These are phyloP conservation scores for Agrilus planipennis DNA, from an alignment of 1,140 invertebrate species.

Conservation along the genomic window DNA sequence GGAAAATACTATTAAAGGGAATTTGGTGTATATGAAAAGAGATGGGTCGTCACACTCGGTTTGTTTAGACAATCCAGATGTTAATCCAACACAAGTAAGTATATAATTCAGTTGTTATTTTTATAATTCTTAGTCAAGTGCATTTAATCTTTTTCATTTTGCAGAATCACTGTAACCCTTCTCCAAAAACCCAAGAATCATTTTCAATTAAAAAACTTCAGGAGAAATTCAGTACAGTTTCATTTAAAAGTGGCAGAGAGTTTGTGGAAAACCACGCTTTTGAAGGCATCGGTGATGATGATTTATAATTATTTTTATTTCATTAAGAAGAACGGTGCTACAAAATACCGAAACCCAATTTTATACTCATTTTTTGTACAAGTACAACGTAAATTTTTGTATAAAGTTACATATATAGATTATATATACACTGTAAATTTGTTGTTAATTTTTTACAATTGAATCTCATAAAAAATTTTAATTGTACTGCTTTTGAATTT, in stretches of 20 bases:
- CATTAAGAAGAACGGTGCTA: background rate
- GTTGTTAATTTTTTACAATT: too few species aligned
- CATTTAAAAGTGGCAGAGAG: conserved; percentile 48
- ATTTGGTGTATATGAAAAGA: conserved; percentile 39
- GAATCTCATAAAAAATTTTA: too few species aligned
- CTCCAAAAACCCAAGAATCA: conserved; percentile 25
- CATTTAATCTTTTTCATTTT: conserved; percentile 5
- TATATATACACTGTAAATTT: too few species aligned
- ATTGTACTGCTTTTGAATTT: too few species aligned
- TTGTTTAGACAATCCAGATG: conserved; percentile 26
- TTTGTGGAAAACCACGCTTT: conserved; percentile 80
- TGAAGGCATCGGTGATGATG: conserved; percentile 82
- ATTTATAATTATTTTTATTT: conserved; percentile 43
- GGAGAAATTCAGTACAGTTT: conserved; percentile 45
- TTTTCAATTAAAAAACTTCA: conserved; percentile 44
- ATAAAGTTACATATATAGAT: too few species aligned
- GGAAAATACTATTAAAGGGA: conserved; percentile 19
- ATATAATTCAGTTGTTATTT: background rate
- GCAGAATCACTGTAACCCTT: conserved; percentile 4
- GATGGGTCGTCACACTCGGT: conserved; percentile 43
- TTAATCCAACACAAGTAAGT: conserved; percentile 26
- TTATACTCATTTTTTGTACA: too few species aligned
- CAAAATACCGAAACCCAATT: too few species aligned
- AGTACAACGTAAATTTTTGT: too few species aligned
- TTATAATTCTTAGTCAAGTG: too few species aligned